Evolutionary conservation across 2,888 invertebrate genomes (phyloP).

Genomic region (Epinotia bilunana): DNA sequence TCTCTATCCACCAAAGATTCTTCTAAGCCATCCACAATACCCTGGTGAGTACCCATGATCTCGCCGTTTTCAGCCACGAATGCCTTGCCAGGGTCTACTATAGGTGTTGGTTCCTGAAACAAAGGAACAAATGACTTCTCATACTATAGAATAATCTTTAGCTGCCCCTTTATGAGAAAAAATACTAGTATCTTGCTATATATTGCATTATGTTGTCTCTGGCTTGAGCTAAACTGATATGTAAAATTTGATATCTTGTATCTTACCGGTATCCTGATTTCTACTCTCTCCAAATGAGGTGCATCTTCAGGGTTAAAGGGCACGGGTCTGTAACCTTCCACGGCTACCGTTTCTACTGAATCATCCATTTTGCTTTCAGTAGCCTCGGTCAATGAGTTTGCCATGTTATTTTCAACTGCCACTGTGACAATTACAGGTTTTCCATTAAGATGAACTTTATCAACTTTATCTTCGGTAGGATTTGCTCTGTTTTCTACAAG

Average conservation of each 20-base stretch:
- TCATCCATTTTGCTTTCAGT: conserved; percentile 30
- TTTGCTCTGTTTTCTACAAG: conserved; percentile 41
- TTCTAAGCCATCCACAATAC: conserved; percentile 68
- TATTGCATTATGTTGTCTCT: not conserved
- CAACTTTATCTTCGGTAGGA: not conserved
- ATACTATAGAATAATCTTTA: not conserved
- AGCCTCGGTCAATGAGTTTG: conserved; percentile 13
- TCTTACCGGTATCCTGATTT: conserved; percentile 46
- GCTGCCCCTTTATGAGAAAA: not conserved
- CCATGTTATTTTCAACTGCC: conserved; percentile 3
- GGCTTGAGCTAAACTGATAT: not conserved
- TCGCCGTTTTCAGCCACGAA: conserved; percentile 62
- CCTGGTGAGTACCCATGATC: conserved; percentile 63
- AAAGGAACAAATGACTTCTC: not conserved
- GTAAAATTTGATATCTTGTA: not conserved
- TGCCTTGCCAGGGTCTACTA: conserved; percentile 48
- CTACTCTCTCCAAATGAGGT: conserved; percentile 35
- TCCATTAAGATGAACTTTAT: conserved; percentile 15
- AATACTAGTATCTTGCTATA: no score
- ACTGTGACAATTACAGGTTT: not conserved
- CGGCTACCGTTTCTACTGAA: conserved; percentile 45
- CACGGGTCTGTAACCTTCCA: conserved; percentile 54
- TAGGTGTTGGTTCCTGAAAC: conserved; percentile 29
- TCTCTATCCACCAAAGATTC: conserved; percentile 64
- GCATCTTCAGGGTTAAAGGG: conserved; percentile 54